These are phyloP conservation scores for Turritopsis rubra DNA, from an alignment of 30 jellyfish, hydroid and myxozoan genomes.

Conservation along the genomic window DNA sequence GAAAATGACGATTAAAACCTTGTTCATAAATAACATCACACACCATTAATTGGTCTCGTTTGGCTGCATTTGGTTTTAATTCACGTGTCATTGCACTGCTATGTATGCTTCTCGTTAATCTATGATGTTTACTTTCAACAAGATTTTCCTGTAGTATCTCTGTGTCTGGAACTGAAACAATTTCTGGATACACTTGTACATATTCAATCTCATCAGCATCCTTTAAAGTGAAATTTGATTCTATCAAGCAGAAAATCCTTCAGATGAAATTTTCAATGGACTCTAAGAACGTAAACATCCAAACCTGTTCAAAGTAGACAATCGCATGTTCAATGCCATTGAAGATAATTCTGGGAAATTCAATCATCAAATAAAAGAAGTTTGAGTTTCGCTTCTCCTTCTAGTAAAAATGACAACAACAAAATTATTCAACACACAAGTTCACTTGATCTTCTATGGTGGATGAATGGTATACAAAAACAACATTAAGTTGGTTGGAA, in stretches of 20 bases:
- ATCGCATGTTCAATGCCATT: conserved; percentile 77
- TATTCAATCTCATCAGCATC: conserved; percentile 97
- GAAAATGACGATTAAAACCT: not conserved
- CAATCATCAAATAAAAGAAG: conserved; percentile 93
- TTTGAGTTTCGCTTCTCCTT: conserved; percentile 83
- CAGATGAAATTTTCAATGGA: too few relatives aligned
- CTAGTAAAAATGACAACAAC: conserved; percentile 22
- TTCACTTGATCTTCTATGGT: not conserved
- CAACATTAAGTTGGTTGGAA: not conserved
- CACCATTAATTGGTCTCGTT: conserved; percentile 88
- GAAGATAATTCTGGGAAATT: conserved; percentile 76
- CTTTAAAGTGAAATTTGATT: conserved; percentile 37
- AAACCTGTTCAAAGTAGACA: conserved; percentile 90
- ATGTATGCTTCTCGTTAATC: conserved; percentile 87
- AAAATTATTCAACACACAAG: not conserved
- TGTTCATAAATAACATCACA: conserved; percentile 7
- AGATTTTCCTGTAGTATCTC: conserved; percentile 89
- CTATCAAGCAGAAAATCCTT: not conserved
- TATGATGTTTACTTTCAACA: conserved; percentile 96
- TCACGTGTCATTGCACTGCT: conserved; percentile 99
- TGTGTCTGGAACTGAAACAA: conserved; percentile 88
- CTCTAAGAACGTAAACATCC: too few relatives aligned
- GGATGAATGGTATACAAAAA: not conserved
- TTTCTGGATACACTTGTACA: conserved; percentile 94
- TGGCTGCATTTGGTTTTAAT: conserved; percentile 93